Evolutionary conservation across 2,888 invertebrate genomes (phyloP).

Genomic region (Neocrepidodera transversa): DNA sequence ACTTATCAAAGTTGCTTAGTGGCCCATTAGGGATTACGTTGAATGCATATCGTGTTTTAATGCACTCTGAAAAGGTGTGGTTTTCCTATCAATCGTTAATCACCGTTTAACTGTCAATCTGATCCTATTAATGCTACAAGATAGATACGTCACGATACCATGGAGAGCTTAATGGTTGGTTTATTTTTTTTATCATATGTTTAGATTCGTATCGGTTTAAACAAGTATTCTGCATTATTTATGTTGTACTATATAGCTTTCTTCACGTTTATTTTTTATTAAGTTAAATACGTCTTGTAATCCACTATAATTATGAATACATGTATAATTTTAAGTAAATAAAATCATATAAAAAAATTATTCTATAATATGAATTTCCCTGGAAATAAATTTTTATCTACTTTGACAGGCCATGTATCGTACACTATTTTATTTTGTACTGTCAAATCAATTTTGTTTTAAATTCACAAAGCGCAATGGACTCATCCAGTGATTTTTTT

Average conservation of each 20-base stretch:
- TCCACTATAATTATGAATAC: too few relatives aligned
- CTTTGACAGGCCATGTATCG: too few relatives aligned
- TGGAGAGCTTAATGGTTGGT: slow-evolving; percentile 25
- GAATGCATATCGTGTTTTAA: slow-evolving; percentile 41
- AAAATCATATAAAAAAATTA: too few relatives aligned
- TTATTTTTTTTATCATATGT: not conserved
- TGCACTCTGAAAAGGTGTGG: slow-evolving; percentile 56
- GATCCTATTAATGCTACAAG: slow-evolving; percentile 46
- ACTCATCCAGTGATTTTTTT: too few relatives aligned
- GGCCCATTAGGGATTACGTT: slow-evolving; percentile 11
- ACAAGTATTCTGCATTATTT: slow-evolving; percentile 9
- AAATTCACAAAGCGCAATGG: too few relatives aligned
- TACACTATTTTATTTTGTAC: too few relatives aligned
- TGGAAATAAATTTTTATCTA: too few relatives aligned
- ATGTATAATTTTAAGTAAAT: too few relatives aligned
- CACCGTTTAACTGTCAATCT: slow-evolving; percentile 48
- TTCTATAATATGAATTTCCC: too few relatives aligned
- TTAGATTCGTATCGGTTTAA: slow-evolving; percentile 8
- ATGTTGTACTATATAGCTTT: not conserved
- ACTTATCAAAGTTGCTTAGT: not conserved
- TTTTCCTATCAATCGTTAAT: slow-evolving; percentile 51
- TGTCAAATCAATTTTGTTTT: too few relatives aligned
- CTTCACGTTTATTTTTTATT: too few relatives aligned
- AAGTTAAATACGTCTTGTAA: too few relatives aligned
- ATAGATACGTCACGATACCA: slow-evolving; percentile 30